Evolutionary conservation across 2,113 vertebrate species (phyloP).

Genomic region (Erythrolamprus reginae): DNA sequence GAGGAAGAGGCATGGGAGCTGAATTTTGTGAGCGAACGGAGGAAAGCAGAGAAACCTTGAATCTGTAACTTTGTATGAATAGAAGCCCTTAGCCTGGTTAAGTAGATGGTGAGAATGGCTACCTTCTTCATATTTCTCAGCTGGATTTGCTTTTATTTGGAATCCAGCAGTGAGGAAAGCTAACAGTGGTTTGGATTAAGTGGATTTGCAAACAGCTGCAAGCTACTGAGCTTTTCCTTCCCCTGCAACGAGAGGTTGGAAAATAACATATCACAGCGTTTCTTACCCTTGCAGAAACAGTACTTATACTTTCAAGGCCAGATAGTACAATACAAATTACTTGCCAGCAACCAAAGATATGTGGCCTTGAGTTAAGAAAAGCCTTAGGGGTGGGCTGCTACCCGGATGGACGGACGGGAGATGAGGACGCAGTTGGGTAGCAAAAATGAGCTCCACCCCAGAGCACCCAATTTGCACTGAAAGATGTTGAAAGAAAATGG

Average conservation of each 20-base stretch:
- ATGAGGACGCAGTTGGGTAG: too few species aligned
- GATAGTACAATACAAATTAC: neutral
- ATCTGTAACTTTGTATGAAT: neutral
- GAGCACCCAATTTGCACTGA: too few species aligned
- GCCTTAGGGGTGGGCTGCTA: too few species aligned
- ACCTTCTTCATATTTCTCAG: conserved; percentile 2
- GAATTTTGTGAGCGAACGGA: neutral
- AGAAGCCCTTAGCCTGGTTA: conserved; percentile 5
- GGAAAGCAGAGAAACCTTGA: neutral
- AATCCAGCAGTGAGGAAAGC: conserved; percentile 13
- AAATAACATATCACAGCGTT: neutral
- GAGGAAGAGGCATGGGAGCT: neutral
- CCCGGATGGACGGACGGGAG: too few species aligned
- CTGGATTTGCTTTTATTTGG: neutral
- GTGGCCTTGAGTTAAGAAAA: neutral
- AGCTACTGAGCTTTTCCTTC: neutral
- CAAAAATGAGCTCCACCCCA: too few species aligned
- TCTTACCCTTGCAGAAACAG: neutral
- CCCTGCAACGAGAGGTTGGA: accelerated
- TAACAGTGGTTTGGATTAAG: neutral
- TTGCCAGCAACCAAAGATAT: neutral
- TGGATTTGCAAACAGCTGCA: neutral
- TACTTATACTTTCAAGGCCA: neutral
- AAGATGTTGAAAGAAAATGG: too few species aligned
- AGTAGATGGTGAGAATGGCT: conserved; percentile 8